These are phyloP conservation scores for Ivindomyrus marchei DNA, from an alignment of 2,113 vertebrate species.

Conservation along the genomic window DNA sequence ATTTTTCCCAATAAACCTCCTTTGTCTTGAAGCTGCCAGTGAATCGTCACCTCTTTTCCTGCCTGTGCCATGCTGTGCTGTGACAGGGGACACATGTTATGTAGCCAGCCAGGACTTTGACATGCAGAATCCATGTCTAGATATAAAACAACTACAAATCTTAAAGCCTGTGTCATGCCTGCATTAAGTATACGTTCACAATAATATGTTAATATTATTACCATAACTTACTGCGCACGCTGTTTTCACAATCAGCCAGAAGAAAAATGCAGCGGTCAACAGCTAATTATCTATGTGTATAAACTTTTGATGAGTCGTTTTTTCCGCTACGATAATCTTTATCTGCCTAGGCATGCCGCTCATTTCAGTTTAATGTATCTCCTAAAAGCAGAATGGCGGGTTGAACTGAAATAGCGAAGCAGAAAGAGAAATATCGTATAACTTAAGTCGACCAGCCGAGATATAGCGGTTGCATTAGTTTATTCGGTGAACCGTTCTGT, in stretches of 20 bases:
- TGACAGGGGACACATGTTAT: background rate
- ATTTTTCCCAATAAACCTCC: too few species aligned
- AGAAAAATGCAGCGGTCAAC: background rate
- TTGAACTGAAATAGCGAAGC: constrained; percentile 2
- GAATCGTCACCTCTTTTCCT: too few species aligned
- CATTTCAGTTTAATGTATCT: constrained; percentile 7
- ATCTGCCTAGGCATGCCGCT: background rate
- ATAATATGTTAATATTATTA: background rate
- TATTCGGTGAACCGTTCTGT: background rate
- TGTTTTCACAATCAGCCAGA: background rate
- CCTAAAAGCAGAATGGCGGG: background rate
- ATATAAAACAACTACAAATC: background rate
- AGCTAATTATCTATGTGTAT: background rate
- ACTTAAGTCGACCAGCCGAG: background rate
- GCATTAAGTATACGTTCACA: background rate
- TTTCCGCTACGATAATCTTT: background rate
- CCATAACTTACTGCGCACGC: background rate
- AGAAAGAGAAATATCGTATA: background rate
- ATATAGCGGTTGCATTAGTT: background rate
- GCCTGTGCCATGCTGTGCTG: too few species aligned
- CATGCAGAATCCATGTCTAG: background rate
- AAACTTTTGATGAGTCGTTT: constrained; percentile 6
- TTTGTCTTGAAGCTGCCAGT: too few species aligned
- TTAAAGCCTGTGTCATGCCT: background rate
- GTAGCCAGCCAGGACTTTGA: background rate